Evolutionary conservation across 1,140 invertebrate genomes (phyloP).

Genomic region (Cyphomyrmex costatus): DNA sequence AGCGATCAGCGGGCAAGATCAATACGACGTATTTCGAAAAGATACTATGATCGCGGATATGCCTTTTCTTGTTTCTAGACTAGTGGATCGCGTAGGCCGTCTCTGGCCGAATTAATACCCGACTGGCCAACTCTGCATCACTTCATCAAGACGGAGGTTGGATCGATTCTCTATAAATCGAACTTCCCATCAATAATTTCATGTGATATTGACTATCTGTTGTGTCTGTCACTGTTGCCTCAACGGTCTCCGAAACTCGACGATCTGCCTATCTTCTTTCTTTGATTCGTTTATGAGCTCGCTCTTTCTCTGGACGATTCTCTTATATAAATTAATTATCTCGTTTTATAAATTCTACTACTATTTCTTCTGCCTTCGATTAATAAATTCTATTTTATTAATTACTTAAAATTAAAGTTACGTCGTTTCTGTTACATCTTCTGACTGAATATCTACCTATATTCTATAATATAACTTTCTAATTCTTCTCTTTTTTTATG

Average conservation of each 20-base stretch:
- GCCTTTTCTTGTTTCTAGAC: conserved; percentile 86
- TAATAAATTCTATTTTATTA: conserved; percentile 50
- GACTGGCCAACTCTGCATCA: conserved; percentile 98
- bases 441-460: no score
- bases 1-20: conserved; percentile 37
- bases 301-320: conserved; percentile 45
- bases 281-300: conserved; percentile 41
- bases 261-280: conserved; percentile 40
- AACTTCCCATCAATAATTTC: conserved; percentile 48
- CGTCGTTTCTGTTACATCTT: conserved; percentile 24
- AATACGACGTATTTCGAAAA: conserved; percentile 32
- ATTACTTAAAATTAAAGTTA: conserved; percentile 26
- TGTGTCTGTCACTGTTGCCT: conserved; percentile 43
- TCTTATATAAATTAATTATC: conserved; percentile 36
- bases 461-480: conserved; percentile 25
- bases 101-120: conserved; percentile 97
- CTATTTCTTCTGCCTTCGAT: conserved; percentile 42
- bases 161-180: conserved; percentile 81
- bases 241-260: conserved; percentile 36
- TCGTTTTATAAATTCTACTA: not conserved
- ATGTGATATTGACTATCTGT: conserved; percentile 68
- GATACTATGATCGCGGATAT: conserved; percentile 65
- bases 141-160: conserved; percentile 93
- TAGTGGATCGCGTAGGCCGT: conserved; percentile 92
- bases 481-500: conserved; percentile 11